Conservation (phyloP, 2,888 invertebrate species). For the Latrodectus hesperus region DNA sequence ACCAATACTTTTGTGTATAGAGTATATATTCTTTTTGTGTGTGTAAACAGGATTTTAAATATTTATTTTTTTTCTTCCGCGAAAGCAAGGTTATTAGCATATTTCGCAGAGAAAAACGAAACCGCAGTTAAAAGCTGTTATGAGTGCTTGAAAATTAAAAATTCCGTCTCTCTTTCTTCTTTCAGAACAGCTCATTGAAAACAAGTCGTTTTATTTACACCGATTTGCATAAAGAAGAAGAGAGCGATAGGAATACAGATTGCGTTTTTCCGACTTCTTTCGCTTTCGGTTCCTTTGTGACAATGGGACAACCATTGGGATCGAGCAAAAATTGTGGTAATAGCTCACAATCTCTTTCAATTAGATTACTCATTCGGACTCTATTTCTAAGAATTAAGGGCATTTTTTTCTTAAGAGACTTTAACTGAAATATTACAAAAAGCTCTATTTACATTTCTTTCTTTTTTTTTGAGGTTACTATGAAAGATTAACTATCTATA, state of each 20-base stretch:
- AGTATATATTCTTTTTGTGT: slow-evolving; percentile 31
- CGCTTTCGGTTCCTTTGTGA: slow-evolving; percentile 61
- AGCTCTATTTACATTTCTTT: no score
- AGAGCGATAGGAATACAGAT: slow-evolving; percentile 59
- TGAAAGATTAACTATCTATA: no score
- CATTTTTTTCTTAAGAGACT: no score
- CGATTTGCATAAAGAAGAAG: slow-evolving; percentile 63
- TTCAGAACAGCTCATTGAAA: slow-evolving; percentile 27
- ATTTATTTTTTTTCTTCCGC: slow-evolving; percentile 27
- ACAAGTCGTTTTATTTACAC: slow-evolving; percentile 67
- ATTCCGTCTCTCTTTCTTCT: slow-evolving; percentile 36
- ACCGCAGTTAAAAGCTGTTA: slow-evolving; percentile 15
- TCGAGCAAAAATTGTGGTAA: slow-evolving; percentile 8
- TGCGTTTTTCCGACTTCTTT: slow-evolving; percentile 60
- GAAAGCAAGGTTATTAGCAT: slow-evolving; percentile 35
- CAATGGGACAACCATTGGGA: slow-evolving; percentile 32
- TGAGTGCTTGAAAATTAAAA: slow-evolving; percentile 44
- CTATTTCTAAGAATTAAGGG: no score
- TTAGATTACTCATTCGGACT: no score
- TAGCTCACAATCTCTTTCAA: no score
- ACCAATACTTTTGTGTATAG: slow-evolving; percentile 25
- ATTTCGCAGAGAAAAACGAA: slow-evolving; percentile 23
- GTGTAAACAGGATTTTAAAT: slow-evolving; percentile 52
- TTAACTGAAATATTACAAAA: no score
- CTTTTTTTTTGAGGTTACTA: no score